Conservation (phyloP, 2,797 vertebrate genomes). For the Sebastes vulpes region DNA sequence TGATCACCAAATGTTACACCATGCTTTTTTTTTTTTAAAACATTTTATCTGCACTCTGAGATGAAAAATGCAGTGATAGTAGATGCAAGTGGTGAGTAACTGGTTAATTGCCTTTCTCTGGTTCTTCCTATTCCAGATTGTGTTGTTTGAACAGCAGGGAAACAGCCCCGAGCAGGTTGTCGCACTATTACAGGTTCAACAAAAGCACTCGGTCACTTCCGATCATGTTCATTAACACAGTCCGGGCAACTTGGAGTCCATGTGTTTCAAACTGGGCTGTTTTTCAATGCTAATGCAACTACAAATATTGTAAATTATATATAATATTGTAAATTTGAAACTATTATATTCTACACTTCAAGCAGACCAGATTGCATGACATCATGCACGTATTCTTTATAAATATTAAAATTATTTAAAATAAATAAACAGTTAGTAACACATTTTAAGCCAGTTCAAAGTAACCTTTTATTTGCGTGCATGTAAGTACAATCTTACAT, state of each 20-base stretch:
- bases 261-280: background rate
- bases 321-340: background rate
- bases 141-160: conserved; percentile 35
- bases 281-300: background rate
- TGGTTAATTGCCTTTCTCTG: conserved; percentile 35
- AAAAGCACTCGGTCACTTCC: conserved; percentile 6
- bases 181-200: conserved; percentile 14
- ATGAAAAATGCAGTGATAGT: background rate
- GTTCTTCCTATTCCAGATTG: conserved; percentile 33
- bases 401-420: background rate
- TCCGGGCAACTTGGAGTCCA: background rate
- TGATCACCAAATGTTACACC: conserved; percentile 14
- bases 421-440: background rate
- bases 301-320: background rate
- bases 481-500: background rate
- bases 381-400: background rate
- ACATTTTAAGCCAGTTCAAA: background rate
- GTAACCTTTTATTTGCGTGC: background rate
- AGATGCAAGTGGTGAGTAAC: conserved; percentile 31
- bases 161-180: conserved; percentile 42
- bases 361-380: background rate
- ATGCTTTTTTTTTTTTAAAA: background rate
- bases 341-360: background rate
- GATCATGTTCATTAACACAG: background rate
- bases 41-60: background rate